These are phyloP conservation scores for Drosophila pseudoobscura DNA, from an alignment of 1,140 invertebrate genomes.

Conservation along the genomic window DNA sequence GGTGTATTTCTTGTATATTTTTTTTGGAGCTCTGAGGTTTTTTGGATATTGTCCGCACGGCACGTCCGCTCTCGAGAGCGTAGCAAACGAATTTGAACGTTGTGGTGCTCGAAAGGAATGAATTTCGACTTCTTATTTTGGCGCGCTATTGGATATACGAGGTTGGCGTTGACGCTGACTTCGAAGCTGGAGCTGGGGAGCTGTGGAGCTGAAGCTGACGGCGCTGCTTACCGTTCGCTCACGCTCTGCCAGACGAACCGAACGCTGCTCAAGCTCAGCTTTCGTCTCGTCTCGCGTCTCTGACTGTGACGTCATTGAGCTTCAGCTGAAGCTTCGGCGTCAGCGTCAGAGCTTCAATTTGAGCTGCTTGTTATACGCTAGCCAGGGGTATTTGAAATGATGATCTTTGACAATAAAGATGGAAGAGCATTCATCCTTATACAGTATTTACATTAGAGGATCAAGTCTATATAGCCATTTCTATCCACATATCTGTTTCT, in stretches of 20 bases:
- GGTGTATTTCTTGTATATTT: conserved; percentile 23
- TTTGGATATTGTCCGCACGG: conserved; percentile 68
- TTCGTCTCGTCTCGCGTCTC: too few species aligned
- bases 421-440: too few species aligned
- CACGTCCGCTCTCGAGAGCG: conserved; percentile 83
- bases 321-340: conserved; percentile 37
- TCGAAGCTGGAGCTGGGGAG: too few species aligned
- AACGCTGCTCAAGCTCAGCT: conserved; percentile 17
- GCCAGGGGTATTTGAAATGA: too few species aligned
- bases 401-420: too few species aligned
- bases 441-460: too few species aligned
- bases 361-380: too few species aligned
- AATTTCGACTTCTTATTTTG: conserved; percentile 82
- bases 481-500: too few species aligned
- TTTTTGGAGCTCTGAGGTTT: conserved; percentile 29
- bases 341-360: not conserved
- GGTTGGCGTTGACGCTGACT: conserved; percentile 18
- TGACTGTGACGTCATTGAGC: conserved; percentile 66
- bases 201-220: conserved; percentile 1
- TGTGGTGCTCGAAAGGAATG: conserved; percentile 71
- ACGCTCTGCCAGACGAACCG: conserved; percentile 11
- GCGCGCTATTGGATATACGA: conserved; percentile 74
- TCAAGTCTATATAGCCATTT: too few species aligned
- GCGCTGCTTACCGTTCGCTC: conserved; percentile 19
- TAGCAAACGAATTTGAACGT: conserved; percentile 81